Base-by-base conservation (phyloP, 2,113 vertebrate species). In the Nymphicus hollandicus region DNA sequence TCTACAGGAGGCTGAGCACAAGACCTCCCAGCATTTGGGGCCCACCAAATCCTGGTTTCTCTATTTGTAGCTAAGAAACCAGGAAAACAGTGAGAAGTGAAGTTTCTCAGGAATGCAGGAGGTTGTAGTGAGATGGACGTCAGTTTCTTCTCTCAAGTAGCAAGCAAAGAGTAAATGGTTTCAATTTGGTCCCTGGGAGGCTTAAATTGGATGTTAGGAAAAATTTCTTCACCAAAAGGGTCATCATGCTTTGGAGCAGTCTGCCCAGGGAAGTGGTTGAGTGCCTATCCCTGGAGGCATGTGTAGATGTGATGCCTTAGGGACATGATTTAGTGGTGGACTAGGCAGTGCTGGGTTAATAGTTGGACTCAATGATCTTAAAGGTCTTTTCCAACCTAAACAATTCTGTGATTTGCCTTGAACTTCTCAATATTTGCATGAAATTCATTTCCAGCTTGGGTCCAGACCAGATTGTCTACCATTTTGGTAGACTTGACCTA, bases 1-100 rank as follows among this genome's bases (percentile, higher is more conserved):
- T 89, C 88, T 60, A 53, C 88, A 68, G 94, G 92, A 91, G 72
- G 69, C 41, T 84, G 69, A 81, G 69, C 69, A 35, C 29, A 78
- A 95, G 91, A 95, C 95, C 89, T 96, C 94, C 83, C 92, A 92
- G 86, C 47, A 52, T 84, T 56, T 89, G 72, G n/a, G 35, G 53
- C 78, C 72, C 65, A 74, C 55, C 69, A 89, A 93, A 71, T 84
- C 55, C 60, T 88, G 69, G 55, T 81, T 88, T 84, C 72, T 84
- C 13, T 73, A 81, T 73, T 71, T 83, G 35, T 79, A 74, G 64
- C 69, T 35, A 47, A 78, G 77, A 86, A 93, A 71, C 23, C 49
- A 70, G 64, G 24, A 90, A 70, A 70, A 74, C 7, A 39, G 13
- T 47, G 81, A 92, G 49, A 86, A 87, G n/a, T 70, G 17, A 50